These are phyloP conservation scores for Anastrepha ludens DNA, from an alignment of 1,140 invertebrate species.

Conservation along the genomic window DNA sequence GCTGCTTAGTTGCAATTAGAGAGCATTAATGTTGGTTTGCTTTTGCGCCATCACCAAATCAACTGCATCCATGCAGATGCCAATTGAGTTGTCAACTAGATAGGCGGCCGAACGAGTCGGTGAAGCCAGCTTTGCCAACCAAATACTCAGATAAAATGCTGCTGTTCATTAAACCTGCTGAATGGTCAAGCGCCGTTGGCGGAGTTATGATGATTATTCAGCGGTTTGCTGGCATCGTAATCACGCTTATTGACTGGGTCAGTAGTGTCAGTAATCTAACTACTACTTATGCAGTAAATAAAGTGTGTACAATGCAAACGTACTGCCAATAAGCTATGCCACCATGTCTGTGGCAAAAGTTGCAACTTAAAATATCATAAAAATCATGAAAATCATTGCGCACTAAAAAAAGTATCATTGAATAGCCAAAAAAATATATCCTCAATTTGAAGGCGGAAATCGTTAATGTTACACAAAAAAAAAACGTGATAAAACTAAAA, in stretches of 20 bases:
- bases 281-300: background rate
- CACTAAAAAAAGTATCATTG: background rate
- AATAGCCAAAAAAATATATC: background rate
- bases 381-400: background rate
- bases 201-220: conserved; percentile 11
- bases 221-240: background rate
- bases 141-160: background rate
- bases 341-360: background rate
- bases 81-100: background rate
- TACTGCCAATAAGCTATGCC: background rate
- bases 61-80: conserved; percentile 4
- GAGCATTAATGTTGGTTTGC: background rate
- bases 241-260: conserved; percentile 49
- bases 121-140: background rate
- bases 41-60: conserved; percentile 5
- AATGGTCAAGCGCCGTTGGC: conserved; percentile 1
- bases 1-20: conserved; percentile 28
- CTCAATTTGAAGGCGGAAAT: background rate
- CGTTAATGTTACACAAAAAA: background rate
- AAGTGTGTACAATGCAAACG: background rate
- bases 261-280: conserved; percentile 25
- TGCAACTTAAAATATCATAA: background rate
- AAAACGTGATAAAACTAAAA: background rate
- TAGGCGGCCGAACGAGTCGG: background rate
- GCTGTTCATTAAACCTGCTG: background rate